Conservation (phyloP, 2,797 vertebrate genomes). For the Ptychobarbus kaznakovi region DNA sequence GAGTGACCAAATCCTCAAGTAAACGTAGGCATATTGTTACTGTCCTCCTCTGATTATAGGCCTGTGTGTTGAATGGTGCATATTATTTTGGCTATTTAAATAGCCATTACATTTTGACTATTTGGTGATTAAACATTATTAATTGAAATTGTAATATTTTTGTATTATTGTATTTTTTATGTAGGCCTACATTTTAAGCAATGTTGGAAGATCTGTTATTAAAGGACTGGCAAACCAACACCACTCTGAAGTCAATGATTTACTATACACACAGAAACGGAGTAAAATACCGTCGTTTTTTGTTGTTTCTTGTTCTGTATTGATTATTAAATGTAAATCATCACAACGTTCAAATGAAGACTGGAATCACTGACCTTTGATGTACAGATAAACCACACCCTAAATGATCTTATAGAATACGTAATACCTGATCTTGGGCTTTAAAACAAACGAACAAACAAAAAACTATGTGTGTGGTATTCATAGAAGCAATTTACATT, state of each 20-base stretch:
- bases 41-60: not conserved
- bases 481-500: not conserved
- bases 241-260: not conserved
- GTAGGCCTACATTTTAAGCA: not conserved
- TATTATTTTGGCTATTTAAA: no score
- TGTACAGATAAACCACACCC: constrained; percentile 9
- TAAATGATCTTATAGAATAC: not conserved
- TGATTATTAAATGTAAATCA: constrained; percentile 16
- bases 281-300: not conserved
- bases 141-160: not conserved
- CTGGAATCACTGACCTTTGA: not conserved
- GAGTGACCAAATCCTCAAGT: no score
- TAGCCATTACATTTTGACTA: no score
- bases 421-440: not conserved
- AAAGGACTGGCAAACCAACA: not conserved
- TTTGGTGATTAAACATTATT: no score
- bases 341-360: not conserved
- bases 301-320: not conserved
- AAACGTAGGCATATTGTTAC: not conserved
- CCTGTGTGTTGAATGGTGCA: no score
- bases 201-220: not conserved
- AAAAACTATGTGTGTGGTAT: not conserved
- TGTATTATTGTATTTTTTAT: not conserved
- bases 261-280: not conserved
- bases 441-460: not conserved